phyloP scores from a whole-genome alignment of 2,113 vertebrate genomes.

The Alouatta palliata region DNA sequence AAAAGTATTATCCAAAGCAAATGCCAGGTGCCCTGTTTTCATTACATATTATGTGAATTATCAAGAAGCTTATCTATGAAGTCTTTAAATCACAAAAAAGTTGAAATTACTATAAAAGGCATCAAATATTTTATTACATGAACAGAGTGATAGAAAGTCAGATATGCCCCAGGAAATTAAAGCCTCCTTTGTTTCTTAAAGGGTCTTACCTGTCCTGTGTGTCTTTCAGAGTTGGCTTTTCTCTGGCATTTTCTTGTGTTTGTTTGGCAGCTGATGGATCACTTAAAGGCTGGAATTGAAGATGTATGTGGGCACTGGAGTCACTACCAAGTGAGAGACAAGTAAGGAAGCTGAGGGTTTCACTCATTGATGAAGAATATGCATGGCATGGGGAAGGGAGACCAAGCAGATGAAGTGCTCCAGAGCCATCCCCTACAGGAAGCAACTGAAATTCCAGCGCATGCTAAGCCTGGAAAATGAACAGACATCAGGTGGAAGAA shows the following conservation, averaged over 20 bases:
- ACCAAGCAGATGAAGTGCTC: background rate
- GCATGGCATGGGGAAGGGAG: background rate
- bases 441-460: background rate
- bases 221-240: background rate
- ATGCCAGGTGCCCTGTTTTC: background rate
- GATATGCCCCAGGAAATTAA: background rate
- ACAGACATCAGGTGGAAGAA: fast-evolving
- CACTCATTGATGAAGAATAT: background rate
- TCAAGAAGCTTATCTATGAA: background rate
- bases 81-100: background rate
- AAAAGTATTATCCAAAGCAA: slow-evolving; percentile 27
- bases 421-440: fast-evolving
- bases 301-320: slow-evolving; percentile 98
- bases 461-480: background rate
- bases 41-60: background rate
- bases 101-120: background rate
- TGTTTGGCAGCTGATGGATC: slow-evolving; percentile 93
- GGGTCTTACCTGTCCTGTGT: background rate
- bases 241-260: background rate
- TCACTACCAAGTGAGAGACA: slow-evolving; percentile 97
- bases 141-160: background rate
- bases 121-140: background rate
- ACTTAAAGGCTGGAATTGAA: slow-evolving; percentile 93
- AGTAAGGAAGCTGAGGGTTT: slow-evolving; percentile 85
- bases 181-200: background rate